phyloP scores from a whole-genome alignment of 2,113 vertebrate species.

The Saccopteryx leptura region DNA sequence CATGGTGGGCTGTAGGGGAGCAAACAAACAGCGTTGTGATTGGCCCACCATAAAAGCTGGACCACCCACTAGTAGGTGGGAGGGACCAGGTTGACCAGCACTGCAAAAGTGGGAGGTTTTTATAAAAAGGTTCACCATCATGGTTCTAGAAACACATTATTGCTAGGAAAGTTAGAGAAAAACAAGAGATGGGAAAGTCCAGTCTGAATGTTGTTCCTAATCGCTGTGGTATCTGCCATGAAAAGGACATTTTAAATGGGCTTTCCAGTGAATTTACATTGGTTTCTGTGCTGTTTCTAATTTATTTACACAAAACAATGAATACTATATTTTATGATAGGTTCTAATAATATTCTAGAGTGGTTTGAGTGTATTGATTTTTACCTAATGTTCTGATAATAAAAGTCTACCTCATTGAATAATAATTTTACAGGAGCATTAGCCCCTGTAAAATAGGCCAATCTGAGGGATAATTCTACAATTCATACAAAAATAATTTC shows the following conservation, averaged over 20 bases:
- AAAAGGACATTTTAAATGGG: not conserved
- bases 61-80: no score
- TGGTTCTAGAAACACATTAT: not conserved
- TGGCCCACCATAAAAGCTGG: no score
- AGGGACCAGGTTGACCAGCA: no score
- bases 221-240: not conserved
- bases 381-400: not conserved
- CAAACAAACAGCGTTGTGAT: no score
- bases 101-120: no score
- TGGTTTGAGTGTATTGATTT: not conserved
- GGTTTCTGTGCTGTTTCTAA: not conserved
- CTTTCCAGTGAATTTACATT: conserved; percentile 3
- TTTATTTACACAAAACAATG: not conserved
- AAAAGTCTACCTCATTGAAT: not conserved
- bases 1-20: no score
- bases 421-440: not conserved
- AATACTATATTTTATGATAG: not conserved
- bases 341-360: not conserved
- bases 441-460: not conserved
- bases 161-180: not conserved
- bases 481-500: not conserved
- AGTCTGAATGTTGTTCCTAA: not conserved
- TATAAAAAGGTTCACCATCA: no score
- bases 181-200: not conserved
- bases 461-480: not conserved